These are phyloP conservation scores for Lepidostoma basale DNA, from an alignment of 1,140 invertebrate genomes.

Conservation along the genomic window DNA sequence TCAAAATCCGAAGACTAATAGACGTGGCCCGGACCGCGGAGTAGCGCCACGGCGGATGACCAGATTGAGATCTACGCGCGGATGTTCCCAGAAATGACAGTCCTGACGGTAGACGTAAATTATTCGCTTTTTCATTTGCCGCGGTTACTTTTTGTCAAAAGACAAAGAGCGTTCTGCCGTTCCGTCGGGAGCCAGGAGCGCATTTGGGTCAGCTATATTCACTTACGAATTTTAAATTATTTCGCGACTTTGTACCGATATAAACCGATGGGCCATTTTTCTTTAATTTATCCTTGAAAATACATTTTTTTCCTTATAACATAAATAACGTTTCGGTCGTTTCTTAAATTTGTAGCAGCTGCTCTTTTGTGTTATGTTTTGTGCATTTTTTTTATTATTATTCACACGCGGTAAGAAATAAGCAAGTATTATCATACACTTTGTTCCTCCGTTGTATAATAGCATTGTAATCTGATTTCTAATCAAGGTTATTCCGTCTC, in stretches of 20 bases:
- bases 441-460: no score
- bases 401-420: no score
- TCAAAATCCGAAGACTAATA: constrained; percentile 7
- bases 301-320: no score
- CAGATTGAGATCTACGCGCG: constrained; percentile 4
- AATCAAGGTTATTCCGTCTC: not conserved
- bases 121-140: constrained; percentile 24
- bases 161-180: not conserved
- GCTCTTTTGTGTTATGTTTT: no score
- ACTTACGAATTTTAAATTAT: no score
- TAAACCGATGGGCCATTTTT: no score
- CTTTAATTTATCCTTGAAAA: no score
- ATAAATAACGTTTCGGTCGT: no score
- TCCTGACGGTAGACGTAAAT: constrained; percentile 2
- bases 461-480: not conserved
- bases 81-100: constrained; percentile 17
- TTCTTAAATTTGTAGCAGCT: no score
- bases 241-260: not conserved
- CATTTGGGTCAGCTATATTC: not conserved
- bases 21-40: not conserved
- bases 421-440: no score
- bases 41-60: not conserved
- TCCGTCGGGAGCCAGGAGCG: not conserved
- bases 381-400: no score
- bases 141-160: constrained; percentile 17